Percentiles rank a stretch among this genome's conserved stretches.
phyloP scores from a whole-genome alignment of 1,140 invertebrate genomes.

The Brachionus plicatilis region DNA sequence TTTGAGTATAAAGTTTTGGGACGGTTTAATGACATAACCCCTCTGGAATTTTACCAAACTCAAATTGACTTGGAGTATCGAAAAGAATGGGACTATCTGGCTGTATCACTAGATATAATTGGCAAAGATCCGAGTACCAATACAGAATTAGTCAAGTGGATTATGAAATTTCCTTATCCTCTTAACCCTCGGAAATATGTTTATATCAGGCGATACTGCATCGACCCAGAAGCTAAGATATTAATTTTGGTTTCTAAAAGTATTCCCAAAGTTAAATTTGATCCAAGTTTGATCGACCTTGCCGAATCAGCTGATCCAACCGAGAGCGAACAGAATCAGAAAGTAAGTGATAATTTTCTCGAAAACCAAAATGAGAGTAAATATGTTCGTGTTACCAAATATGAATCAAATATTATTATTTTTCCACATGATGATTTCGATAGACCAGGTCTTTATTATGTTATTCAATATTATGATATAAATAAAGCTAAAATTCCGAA shows the following conservation, averaged over 20 bases:
- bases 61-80: constrained; percentile 38
- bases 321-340: background rate
- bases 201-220: constrained; percentile 1
- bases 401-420: constrained; percentile 34
- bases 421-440: constrained; percentile 20
- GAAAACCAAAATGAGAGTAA: background rate
- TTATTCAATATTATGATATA: constrained; percentile 39
- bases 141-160: constrained; percentile 25
- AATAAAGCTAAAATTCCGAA: constrained; percentile 37
- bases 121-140: background rate
- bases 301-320: background rate
- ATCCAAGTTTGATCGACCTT: background rate
- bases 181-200: background rate
- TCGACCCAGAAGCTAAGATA: background rate
- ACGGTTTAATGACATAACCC: background rate
- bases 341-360: background rate
- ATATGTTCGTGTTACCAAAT: constrained; percentile 18
- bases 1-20: constrained; percentile 38
- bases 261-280: background rate
- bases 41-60: constrained; percentile 11
- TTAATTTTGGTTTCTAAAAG: constrained; percentile 27
- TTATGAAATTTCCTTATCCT: constrained; percentile 36
- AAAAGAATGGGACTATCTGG: constrained; percentile 37
- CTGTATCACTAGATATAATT: background rate
- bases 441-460: constrained; percentile 25